Evolutionary conservation across 2,888 invertebrate species (phyloP).

Genomic region (Creontiades dilutus): DNA sequence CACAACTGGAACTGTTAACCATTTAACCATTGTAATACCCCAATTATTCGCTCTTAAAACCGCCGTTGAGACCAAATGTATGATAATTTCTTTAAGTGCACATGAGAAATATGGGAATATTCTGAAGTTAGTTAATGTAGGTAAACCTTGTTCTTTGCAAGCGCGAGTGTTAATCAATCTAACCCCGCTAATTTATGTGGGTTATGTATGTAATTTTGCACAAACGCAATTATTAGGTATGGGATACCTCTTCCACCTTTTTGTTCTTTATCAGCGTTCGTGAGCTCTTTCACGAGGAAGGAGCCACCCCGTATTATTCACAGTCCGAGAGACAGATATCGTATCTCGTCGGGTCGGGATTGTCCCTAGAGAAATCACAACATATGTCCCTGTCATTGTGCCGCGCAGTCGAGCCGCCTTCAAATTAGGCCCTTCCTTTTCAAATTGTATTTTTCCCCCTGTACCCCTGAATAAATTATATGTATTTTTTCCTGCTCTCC

Average conservation of each 20-base stretch:
- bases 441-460: not conserved
- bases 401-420: not conserved
- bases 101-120: too few relatives aligned
- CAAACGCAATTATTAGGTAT: not conserved
- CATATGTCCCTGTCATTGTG: slow-evolving; percentile 53
- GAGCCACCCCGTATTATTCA: not conserved
- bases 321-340: slow-evolving; percentile 34
- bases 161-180: too few relatives aligned
- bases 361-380: slow-evolving; percentile 66
- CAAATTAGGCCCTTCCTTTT: slow-evolving; percentile 12
- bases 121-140: too few relatives aligned
- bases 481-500: not conserved
- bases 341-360: not conserved
- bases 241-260: not conserved
- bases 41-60: too few relatives aligned
- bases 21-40: too few relatives aligned
- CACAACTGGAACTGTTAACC: too few relatives aligned
- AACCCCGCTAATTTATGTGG: too few relatives aligned
- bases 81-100: too few relatives aligned
- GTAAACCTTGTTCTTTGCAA: too few relatives aligned
- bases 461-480: slow-evolving; percentile 13
- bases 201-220: too few relatives aligned
- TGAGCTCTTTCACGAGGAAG: not conserved
- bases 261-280: not conserved
- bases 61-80: too few relatives aligned